Evolutionary conservation across 2,113 vertebrate genomes (phyloP), one percentile per base, ranked within the genome.

Genomic region (Varanus salvator): DNA sequence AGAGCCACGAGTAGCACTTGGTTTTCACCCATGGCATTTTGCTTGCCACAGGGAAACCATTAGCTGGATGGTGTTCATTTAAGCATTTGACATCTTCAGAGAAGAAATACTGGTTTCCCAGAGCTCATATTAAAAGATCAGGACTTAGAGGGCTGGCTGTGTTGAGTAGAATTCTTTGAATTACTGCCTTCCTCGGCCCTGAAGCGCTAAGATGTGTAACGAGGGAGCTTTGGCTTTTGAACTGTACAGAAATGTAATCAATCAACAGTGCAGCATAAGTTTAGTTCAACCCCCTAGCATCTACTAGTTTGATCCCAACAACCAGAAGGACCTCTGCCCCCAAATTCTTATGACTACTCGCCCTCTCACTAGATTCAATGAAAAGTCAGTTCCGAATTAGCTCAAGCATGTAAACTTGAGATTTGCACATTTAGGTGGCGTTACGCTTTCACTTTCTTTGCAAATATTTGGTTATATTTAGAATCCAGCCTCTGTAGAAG

Each of bases 31-130:
- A 15, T 4, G 92, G 95, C 95, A 83, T 85, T 17, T 81, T 86
- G 91, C 66, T 94, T 93, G 92, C 92, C 89, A 90, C 92, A 80
- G 94, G 92, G 92, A 92, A 92, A 88, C 86, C 90, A 77, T 71
- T 84, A 92, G 57, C 9, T 3, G 19, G 64, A 19, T 0, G 72
- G 57, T 0, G 68, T 2, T 82, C 50, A 0, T 83, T 52, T 31
- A 17, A 38, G 80, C 52, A 1, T 7, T 69, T 0, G 60, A 75
- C 76, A 48, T 34, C 84, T 12, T 1, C 14, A 80, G 83, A 88
- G 82, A 72, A 50, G 84, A 81, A 89, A 54, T 52, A 72, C 89
- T 84, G 88, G 77, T 25, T 85, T 80, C 50, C 90, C 85, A 75
- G 54, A 21, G 87, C 29, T 72, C 48, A 8, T 4, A 0, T 48